phyloP scores from a whole-genome alignment of 2,888 invertebrate species.

The Luperina testacea region DNA sequence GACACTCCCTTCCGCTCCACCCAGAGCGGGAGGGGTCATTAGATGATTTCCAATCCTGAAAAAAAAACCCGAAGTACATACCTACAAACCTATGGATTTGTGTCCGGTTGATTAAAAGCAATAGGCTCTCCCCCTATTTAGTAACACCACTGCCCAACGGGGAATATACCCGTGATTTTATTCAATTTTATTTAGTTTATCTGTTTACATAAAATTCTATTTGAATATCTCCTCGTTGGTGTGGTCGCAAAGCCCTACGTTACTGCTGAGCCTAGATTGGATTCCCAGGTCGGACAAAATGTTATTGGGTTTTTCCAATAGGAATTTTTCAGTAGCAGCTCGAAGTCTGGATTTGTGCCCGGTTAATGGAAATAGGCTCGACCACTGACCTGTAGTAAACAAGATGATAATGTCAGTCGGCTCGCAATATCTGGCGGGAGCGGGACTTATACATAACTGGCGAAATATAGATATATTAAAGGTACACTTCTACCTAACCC shows the following conservation, averaged over 20 bases:
- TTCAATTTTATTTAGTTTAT: not conserved
- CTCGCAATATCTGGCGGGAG: too few species aligned
- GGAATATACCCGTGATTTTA: not conserved
- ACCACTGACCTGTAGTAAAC: not conserved
- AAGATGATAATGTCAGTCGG: too few species aligned
- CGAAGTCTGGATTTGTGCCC: not conserved
- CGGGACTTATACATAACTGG: not conserved
- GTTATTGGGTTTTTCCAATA: not conserved
- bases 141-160: not conserved
- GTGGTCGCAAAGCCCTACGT: not conserved
- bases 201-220: not conserved
- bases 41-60: too few species aligned
- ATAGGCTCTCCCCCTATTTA: not conserved
- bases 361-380: not conserved
- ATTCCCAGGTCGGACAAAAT: not conserved
- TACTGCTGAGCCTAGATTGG: not conserved
- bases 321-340: not conserved
- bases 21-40: too few species aligned
- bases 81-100: not conserved
- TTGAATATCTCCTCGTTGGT: not conserved
- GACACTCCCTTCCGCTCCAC: too few species aligned
- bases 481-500: not conserved
- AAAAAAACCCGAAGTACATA: not conserved
- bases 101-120: not conserved
- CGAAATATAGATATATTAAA: not conserved